phyloP scores from a whole-genome alignment of 2,888 invertebrate genomes.

The Pseudococcus viburni region DNA sequence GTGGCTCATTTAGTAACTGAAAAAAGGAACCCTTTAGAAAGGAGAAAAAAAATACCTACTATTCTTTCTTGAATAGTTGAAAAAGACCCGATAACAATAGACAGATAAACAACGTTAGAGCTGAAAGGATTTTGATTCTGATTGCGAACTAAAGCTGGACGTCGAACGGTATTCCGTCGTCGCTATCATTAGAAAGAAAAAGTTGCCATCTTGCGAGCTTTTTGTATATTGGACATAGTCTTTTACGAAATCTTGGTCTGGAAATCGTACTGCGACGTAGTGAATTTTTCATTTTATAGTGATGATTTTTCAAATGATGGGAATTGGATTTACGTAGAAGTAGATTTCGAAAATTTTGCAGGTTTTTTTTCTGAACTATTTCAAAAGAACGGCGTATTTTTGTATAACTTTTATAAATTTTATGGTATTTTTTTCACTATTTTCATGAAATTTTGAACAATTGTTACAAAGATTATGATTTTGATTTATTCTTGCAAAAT shows the following conservation, averaged over 20 bases:
- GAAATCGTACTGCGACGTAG: not conserved
- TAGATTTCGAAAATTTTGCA: too few species aligned
- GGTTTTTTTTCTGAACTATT: too few species aligned
- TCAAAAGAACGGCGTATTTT: too few species aligned
- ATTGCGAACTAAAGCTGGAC: constrained; percentile 57
- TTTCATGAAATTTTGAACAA: too few species aligned
- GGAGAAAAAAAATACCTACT: constrained; percentile 31
- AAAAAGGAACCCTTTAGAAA: constrained; percentile 59
- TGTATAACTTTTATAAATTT: too few species aligned
- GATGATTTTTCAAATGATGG: not conserved
- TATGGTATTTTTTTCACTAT: too few species aligned
- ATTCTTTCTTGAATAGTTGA: constrained; percentile 36
- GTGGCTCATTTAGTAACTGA: constrained; percentile 56
- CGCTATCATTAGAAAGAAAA: constrained; percentile 44
- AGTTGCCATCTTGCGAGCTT: constrained; percentile 19
- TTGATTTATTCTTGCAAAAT: too few species aligned
- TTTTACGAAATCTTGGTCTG: not conserved
- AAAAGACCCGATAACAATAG: constrained; percentile 61
- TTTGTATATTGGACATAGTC: not conserved
- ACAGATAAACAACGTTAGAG: constrained; percentile 61
- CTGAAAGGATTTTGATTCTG: constrained; percentile 63
- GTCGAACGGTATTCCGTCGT: constrained; percentile 32
- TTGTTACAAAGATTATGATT: too few species aligned
- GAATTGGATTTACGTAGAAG: too few species aligned
- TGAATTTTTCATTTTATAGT: not conserved